A percentile compares a stretch with the other conserved stretches of the same genome.
Conservation (phyloP, 2,113 vertebrate species). For the Pipra filicauda region DNA sequence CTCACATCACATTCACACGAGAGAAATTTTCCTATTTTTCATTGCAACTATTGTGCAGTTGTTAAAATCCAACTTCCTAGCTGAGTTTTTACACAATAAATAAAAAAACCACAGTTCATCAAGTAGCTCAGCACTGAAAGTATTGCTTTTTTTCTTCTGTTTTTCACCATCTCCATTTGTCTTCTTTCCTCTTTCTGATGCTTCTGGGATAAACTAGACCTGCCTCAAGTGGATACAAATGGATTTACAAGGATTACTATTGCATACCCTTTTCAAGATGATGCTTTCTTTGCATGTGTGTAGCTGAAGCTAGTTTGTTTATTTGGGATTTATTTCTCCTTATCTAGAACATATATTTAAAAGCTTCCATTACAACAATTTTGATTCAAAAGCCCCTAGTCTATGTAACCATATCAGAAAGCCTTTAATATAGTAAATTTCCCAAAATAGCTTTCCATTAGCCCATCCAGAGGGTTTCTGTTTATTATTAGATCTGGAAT, state of each 20-base stretch:
- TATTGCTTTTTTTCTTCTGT: background rate
- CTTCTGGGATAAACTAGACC: background rate
- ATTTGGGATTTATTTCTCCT: background rate
- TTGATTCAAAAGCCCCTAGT: background rate
- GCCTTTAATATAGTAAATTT: background rate
- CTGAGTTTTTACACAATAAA: background rate
- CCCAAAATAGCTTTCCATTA: background rate
- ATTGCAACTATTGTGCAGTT: background rate
- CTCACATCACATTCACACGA: background rate
- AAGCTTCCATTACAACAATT: background rate
- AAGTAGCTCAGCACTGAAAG: background rate
- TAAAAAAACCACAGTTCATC: background rate
- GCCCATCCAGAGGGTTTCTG: background rate
- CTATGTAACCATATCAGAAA: background rate
- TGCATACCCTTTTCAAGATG: background rate
- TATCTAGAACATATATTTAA: background rate
- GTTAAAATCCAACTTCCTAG: background rate
- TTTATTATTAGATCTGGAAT: slow-evolving; percentile 34
- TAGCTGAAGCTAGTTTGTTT: background rate
- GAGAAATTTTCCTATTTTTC: background rate
- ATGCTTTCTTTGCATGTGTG: background rate
- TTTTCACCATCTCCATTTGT: background rate
- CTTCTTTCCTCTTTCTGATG: background rate
- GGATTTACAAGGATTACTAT: background rate
- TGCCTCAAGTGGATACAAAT: background rate